A percentile compares a stretch with the other conserved stretches of the same genome.
Evolutionary conservation across 2,888 invertebrate species (phyloP).

Genomic region (Alloscopus bannaensis): DNA sequence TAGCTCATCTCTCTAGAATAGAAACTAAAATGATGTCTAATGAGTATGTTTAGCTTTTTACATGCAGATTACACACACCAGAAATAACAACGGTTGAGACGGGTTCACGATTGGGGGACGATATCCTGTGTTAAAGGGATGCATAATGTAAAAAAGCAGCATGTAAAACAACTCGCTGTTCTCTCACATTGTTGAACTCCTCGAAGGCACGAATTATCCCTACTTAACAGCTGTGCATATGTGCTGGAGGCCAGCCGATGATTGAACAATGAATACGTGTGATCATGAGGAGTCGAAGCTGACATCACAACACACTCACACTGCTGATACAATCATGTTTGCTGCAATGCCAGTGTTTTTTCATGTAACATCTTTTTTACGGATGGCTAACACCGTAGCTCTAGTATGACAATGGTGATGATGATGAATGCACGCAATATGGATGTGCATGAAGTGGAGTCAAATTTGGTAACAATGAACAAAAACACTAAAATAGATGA

Average conservation of each 20-base stretch:
- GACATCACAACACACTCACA: background rate
- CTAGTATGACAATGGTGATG: no score
- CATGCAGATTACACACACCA: background rate
- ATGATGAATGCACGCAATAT: background rate
- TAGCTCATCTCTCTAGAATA: background rate
- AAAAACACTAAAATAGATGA: no score
- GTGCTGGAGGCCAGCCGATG: constrained; percentile 34
- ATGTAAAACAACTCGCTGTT: background rate
- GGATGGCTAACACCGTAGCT: no score
- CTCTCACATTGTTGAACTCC: no score
- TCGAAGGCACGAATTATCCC: no score
- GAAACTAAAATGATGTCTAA: background rate
- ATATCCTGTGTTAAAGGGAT: constrained; percentile 12
- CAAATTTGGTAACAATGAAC: background rate
- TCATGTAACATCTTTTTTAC: background rate
- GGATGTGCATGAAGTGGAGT: background rate
- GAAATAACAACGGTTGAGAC: background rate
- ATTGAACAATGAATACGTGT: constrained; percentile 2
- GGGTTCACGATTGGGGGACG: background rate
- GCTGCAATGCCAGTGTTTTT: background rate
- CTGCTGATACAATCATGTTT: background rate
- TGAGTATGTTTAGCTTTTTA: background rate
- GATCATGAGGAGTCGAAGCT: background rate
- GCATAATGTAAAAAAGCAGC: background rate
- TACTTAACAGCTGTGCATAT: constrained; percentile 2